Percentiles rank a stretch among this genome's conserved stretches.
phyloP scores from a whole-genome alignment of 2,113 vertebrate species.

The Planiliza haematocheilus region DNA sequence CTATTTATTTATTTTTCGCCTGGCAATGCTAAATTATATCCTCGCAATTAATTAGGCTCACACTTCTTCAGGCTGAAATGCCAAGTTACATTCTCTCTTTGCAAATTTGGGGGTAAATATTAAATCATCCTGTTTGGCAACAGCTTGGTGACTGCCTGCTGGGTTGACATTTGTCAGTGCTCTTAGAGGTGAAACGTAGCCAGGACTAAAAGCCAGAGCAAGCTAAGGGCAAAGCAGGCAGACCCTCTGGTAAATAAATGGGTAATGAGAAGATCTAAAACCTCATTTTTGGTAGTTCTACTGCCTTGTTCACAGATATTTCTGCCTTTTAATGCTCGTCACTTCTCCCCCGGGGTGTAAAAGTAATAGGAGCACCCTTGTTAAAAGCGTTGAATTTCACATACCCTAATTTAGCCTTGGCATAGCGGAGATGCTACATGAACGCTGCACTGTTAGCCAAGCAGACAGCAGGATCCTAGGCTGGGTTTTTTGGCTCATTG shows the following conservation, averaged over 20 bases:
- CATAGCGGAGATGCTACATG: slow-evolving; percentile 66
- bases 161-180: slow-evolving; percentile 44
- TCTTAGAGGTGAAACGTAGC: slow-evolving; percentile 41
- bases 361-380: slow-evolving; percentile 52
- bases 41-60: slow-evolving; percentile 15
- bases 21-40: slow-evolving; percentile 1
- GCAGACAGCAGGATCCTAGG: slow-evolving; percentile 62
- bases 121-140: slow-evolving; percentile 37
- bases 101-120: slow-evolving; percentile 34
- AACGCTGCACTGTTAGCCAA: slow-evolving; percentile 71
- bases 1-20: not conserved
- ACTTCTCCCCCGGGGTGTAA: slow-evolving; percentile 50
- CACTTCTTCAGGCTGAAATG: slow-evolving; percentile 25
- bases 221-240: not conserved
- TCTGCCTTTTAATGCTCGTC: slow-evolving; percentile 50
- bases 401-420: slow-evolving; percentile 68
- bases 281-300: slow-evolving; percentile 28
- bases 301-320: slow-evolving; percentile 40
- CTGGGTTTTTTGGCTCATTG: slow-evolving; percentile 61
- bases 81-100: slow-evolving; percentile 22
- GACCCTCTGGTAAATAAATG: slow-evolving; percentile 26
- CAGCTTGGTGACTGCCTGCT: slow-evolving; percentile 34
- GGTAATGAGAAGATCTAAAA: slow-evolving; percentile 17
- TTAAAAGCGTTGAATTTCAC: slow-evolving; percentile 69
- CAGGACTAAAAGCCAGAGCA: slow-evolving; percentile 23